Base-by-base conservation (phyloP, 1,140 invertebrate species). In the Drosophila truncata region DNA sequence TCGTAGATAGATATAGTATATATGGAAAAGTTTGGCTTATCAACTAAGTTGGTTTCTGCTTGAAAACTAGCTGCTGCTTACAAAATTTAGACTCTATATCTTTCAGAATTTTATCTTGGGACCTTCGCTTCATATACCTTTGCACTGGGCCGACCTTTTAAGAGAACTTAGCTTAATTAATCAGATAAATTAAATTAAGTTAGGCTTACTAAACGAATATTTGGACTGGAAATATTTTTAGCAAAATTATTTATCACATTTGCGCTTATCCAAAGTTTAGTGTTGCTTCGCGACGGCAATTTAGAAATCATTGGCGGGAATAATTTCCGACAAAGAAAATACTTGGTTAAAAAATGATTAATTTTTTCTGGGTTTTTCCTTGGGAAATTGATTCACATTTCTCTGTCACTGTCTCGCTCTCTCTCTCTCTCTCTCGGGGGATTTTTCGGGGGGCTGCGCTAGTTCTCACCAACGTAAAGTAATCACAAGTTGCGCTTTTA, bases 401-500 rank as follows among this genome's bases (percentile, higher is more conserved):
- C 74, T 59, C 63, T 77, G 54, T 70, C 57, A 78, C 63, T 77
- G 46, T 67, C 72, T 64, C 39, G 50, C 50, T 58, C 46, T 42
- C 61, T 76, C 70, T 72, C 54, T 57, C 59, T 84, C 46, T 49
- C 35, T 42, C 60, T 46, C 35, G 16, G 37, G 23, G 41, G 42
- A 27, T 57, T 57, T 61, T 66, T 50, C 37, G 69, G 63, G 65
- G 69, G 42, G 72, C 69, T 64, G 61, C 82, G 84, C 84, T 87
- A 87, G 84, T 87, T 87, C 81, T 88, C 84, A 84, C 84, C 84
- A 87, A 88, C 83, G 77, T 67, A 88, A 88, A 88, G 78, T 78
- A 87, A 87, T 87, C 84, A 87, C 84, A 87, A 78, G 80, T 88
- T 87, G 80, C 80, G 85, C 84, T 77, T 77, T 83, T 88, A 80